Evolutionary conservation across 2,888 invertebrate species (phyloP).

Genomic region (Rhamnusium bicolor): DNA sequence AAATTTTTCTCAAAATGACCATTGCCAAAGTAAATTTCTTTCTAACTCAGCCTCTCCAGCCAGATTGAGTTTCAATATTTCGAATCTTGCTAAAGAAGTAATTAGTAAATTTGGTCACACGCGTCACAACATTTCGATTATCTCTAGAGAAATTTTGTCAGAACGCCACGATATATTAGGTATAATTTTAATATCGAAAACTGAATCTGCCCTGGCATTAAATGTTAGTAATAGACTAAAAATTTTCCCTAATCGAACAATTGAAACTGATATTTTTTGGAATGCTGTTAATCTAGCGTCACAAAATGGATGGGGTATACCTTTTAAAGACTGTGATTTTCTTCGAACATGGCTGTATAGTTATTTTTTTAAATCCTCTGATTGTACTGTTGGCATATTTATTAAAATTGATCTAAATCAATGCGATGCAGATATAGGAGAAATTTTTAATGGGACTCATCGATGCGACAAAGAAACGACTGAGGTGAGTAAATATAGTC

Average conservation of each 20-base stretch:
- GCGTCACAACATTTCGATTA: conserved; percentile 51
- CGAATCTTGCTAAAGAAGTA: conserved; percentile 54
- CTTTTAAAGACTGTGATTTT: conserved; percentile 68
- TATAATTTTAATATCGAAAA: conserved; percentile 67
- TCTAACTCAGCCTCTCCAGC: conserved; percentile 65
- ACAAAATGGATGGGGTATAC: conserved; percentile 66
- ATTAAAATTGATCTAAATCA: conserved; percentile 78
- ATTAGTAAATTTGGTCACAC: conserved; percentile 50
- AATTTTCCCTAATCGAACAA: conserved; percentile 65
- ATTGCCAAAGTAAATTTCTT: conserved; percentile 63
- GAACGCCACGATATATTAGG: conserved; percentile 69
- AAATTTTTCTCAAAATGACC: conserved; percentile 65
- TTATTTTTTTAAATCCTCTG: conserved; percentile 60
- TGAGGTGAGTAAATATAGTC: conserved; percentile 49
- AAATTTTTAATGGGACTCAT: conserved; percentile 80
- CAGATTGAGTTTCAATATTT: conserved; percentile 63
- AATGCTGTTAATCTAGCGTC: conserved; percentile 71
- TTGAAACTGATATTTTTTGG: conserved; percentile 74
- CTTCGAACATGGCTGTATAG: conserved; percentile 67
- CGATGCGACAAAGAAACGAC: conserved; percentile 74
- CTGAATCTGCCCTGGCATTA: conserved; percentile 59
- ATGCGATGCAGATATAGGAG: conserved; percentile 80
- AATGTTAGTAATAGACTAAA: conserved; percentile 61
- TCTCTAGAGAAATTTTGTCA: conserved; percentile 72
- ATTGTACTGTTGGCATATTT: conserved; percentile 63